Base-by-base conservation (phyloP, 2,797 vertebrate species). In the Catharus ustulatus region DNA sequence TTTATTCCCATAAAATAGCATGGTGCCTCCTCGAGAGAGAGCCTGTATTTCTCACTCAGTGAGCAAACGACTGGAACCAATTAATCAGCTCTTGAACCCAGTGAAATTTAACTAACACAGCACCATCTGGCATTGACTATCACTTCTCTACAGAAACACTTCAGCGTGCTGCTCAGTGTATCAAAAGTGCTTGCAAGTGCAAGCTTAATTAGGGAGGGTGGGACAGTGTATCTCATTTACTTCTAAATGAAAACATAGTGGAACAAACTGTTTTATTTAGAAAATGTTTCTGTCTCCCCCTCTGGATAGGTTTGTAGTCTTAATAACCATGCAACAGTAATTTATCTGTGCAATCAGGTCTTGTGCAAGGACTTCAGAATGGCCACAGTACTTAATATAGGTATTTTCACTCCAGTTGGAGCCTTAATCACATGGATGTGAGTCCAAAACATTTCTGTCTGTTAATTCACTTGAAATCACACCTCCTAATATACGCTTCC, bases 41-140 rank as follows among this genome's bases (percentile, higher is more conserved):
- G 68, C 21, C 54, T 87, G 16, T 59, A 11, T 84, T 77, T 87
- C 89, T 93, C 89, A 79, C 81, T 52, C 74, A 72, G 21, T 90
- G 84, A 95, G 58, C 80, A 96, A 95, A 81, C 74, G 94, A 83
- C 86, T 76, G 75, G 84, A 97, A 97, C 52, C 87, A 93, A 93
- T 97, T 94, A 96, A 89, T 76, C 77, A 93, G 9, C 73, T 85
- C 84, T 68, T 79, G 87, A 95, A 95, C 91, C 75, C 55, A 7
- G 54, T 68, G 74, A 88, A 94, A 91, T 58, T 75, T 95, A 89
- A 92, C 64, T 75, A 64, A 94, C 40, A 29, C 26, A 29, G 73
- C 67, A 52, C 69, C 89, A 90, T 84, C 81, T 96, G 89, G 57
- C 74, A 36, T 15, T 45, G 93, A 86, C 71, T 80, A 55, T 90